These are phyloP conservation scores for Phaethon lepturus DNA, from an alignment of 2,113 vertebrate genomes.

Conservation along the genomic window DNA sequence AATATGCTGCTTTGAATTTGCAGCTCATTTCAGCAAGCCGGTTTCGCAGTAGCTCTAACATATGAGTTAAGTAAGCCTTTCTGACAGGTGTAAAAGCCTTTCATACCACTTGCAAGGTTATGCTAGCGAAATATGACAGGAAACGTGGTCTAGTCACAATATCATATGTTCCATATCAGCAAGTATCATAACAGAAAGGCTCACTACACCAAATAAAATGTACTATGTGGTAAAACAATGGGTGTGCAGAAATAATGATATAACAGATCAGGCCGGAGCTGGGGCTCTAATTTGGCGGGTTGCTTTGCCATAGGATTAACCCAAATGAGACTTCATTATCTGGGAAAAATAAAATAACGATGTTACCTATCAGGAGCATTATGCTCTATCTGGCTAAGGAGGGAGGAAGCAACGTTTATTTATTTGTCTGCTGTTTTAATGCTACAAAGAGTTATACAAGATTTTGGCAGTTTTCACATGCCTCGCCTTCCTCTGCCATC, in stretches of 20 bases:
- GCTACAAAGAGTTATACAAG: not conserved
- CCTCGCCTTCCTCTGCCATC: not conserved
- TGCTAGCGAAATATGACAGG: conserved; percentile 63
- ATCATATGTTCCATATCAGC: conserved; percentile 69
- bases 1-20: conserved; percentile 66
- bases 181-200: conserved; percentile 46
- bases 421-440: not conserved
- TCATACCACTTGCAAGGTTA: conserved; percentile 62
- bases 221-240: not conserved
- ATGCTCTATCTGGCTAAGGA: not conserved
- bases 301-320: conserved; percentile 6
- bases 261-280: not conserved
- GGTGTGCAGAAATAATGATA: not conserved
- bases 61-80: conserved; percentile 70
- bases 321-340: conserved; percentile 11
- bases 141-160: conserved; percentile 50
- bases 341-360: conserved; percentile 12
- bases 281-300: not conserved
- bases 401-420: not conserved
- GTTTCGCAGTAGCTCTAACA: conserved; percentile 43
- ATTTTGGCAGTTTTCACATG: not conserved
- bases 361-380: not conserved
- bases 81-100: conserved; percentile 71
- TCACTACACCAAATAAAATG: conserved; percentile 17
- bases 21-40: conserved; percentile 57